Conservation (phyloP, 2,797 vertebrate species). For the Anisognathus igniventris region DNA sequence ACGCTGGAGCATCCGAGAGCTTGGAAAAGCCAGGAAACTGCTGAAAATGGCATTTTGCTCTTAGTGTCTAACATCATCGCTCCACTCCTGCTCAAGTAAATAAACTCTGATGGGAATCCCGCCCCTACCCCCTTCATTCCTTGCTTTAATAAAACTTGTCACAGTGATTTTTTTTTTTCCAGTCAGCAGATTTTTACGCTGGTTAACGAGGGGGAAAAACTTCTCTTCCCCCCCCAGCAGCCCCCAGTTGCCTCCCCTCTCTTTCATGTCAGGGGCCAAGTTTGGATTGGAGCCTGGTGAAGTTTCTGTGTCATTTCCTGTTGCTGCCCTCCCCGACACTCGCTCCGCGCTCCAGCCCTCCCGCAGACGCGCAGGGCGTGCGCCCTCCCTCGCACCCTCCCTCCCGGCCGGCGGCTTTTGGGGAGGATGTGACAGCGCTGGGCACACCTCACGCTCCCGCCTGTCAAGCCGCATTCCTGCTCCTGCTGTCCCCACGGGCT, state of each 20-base stretch:
- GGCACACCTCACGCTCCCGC: slow-evolving; percentile 12
- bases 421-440: slow-evolving; percentile 20
- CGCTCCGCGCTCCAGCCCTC: background rate
- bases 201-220: slow-evolving; percentile 23
- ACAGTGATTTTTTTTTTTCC: background rate
- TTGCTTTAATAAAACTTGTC: slow-evolving; percentile 32
- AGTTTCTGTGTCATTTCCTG: slow-evolving; percentile 81
- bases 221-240: background rate
- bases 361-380: slow-evolving; percentile 15
- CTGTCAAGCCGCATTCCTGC: slow-evolving; percentile 61
- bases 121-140: background rate
- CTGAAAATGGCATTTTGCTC: background rate
- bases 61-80: background rate
- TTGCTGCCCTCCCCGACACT: slow-evolving; percentile 60
- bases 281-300: slow-evolving; percentile 69
- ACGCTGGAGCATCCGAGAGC: background rate
- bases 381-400: background rate
- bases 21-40: background rate
- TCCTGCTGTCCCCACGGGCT: background rate
- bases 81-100: background rate
- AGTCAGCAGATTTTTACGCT: slow-evolving; percentile 43
- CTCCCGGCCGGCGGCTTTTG: background rate
- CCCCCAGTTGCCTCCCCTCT: background rate
- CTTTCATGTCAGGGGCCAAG: slow-evolving; percentile 56
- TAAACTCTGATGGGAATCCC: background rate